Conservation (phyloP, 1,140 invertebrate genomes). For the Latrodectus geometricus region DNA sequence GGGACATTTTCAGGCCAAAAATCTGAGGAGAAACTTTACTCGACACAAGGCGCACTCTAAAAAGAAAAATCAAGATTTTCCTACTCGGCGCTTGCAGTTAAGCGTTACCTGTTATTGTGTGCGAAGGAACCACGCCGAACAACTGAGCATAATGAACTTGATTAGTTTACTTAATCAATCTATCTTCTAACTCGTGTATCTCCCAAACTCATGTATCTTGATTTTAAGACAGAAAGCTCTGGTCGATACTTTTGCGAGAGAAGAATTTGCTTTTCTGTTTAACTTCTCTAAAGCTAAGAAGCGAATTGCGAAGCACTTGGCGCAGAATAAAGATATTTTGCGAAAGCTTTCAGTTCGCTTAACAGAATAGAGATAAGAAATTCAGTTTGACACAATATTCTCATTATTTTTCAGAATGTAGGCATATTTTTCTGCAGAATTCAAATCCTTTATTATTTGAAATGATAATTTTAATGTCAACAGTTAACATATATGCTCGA, state of each 20-base stretch:
- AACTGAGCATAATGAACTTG: conserved; percentile 38
- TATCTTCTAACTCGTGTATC: conserved; percentile 43
- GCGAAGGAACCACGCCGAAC: background rate
- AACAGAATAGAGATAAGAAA: too few relatives aligned
- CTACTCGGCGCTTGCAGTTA: background rate
- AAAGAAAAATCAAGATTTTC: background rate
- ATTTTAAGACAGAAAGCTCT: conserved; percentile 36
- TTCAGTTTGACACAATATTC: too few relatives aligned
- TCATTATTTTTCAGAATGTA: too few relatives aligned
- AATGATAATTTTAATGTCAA: too few relatives aligned
- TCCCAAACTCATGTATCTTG: conserved; percentile 50
- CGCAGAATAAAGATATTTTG: too few relatives aligned
- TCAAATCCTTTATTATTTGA: too few relatives aligned
- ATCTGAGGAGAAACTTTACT: background rate
- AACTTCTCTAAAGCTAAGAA: too few relatives aligned
- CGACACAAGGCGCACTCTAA: background rate
- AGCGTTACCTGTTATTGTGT: background rate
- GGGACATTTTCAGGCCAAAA: background rate
- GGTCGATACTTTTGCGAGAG: conserved; percentile 20
- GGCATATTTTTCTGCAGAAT: too few relatives aligned
- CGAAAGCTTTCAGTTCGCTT: too few relatives aligned
- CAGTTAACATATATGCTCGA: too few relatives aligned
- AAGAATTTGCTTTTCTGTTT: too few relatives aligned
- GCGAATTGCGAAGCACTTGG: too few relatives aligned
- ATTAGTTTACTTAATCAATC: conserved; percentile 58